Evolutionary conservation across 2,888 invertebrate species (phyloP), one percentile per base, ranked within the genome.

Genomic region (Netelia inedita): DNA sequence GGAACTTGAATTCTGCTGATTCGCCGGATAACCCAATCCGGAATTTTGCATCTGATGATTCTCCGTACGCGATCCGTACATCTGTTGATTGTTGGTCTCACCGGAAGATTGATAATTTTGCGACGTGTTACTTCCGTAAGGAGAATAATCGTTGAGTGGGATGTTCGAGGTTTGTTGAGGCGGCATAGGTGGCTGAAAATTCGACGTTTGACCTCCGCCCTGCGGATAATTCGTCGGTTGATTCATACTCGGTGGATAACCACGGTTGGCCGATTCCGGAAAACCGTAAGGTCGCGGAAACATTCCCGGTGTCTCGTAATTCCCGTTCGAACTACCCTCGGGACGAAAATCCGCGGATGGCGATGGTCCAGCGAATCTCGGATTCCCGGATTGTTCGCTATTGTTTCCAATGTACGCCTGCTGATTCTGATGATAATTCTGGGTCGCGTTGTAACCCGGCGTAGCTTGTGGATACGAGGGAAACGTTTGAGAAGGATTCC

Each of bases 231-330:
- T 93, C 43, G 71, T 88, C 72, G 89, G 75, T 86, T 89, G 92
- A 76, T 89, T 92, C 14, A 92, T n/a, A 59, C 85, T 90, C 8
- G 90, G 65, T 2, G 89, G 85, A 78, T 91, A 93, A 84, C 90
- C 92, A 23, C 92, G 90, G 11, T 35, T 35, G 35, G 87, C 86
- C 61, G 90, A 92, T 46, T 93, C 93, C 79, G 91, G 91, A 82
- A 93, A 93, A 5, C 91, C 85, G 79, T 93, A 93, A 11, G 87
- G 89, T 11, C 91, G 88, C 1, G 91, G 88, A 82, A 91, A 93
- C 68, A 90, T 90, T 1, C 89, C 89, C 6, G 91, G 69, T n/a
- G 90, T 87, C n/a, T 92, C 92, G 59, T 92, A 92, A 87, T 89
- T 92, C 9, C 86, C 89, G 2, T 88, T 83, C 73, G 91, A 89